Evolutionary conservation across 30 jellyfish, hydroid and myxozoan genomes (phyloP), one percentile per base, ranked within the genome.

Genomic region (Aurelia aurita complex sp. Pacific): DNA sequence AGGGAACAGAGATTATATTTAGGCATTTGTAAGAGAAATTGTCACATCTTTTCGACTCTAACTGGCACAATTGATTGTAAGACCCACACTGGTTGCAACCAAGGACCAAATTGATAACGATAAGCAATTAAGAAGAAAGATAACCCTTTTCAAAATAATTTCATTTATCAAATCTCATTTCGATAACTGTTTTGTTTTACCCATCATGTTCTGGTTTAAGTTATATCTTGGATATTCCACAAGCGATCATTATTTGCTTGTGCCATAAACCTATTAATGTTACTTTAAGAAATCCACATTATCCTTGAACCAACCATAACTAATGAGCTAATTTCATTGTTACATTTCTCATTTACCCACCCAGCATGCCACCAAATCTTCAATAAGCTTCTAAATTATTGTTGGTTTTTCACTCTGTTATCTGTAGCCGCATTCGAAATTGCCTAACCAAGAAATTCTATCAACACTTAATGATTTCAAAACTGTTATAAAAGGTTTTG

Each of bases 191-290:
- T 61, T 76, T 76, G 86, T 76, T 17, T 4, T 36, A 35, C 18
- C 86, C 73, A 53, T 12, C 75, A 43, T 57, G 86, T 19, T 76
- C 32, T 63, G 86, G 77, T 76, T 76, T 61, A 42, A 10, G 40
- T 53, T 5, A 53, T 7, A 29, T 29, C 13, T 46, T 13, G 12
- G 57, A 46, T 46, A 46, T 46, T 46, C 57, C 57, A 46, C 57
- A 46, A 46, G 57, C 12, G 57, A 46, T 46, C 57, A 46, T 46
- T 46, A 46, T 46, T 46, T 46, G 57, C 12, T 46, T 46, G 57
- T 46, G 57, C 57, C 12, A 9, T 46, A 46, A 46, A 9, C 57
- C 57, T 9, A 46, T 46, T 46, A 46, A 8, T 46, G 57, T 46
- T 46, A 46, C 8, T 14, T 46, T 46, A 46, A 46, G 10, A 71